Percentiles rank a stretch among this genome's conserved stretches.
Conservation (phyloP, 2,113 vertebrate species). For the Phyllostomus discolor region DNA sequence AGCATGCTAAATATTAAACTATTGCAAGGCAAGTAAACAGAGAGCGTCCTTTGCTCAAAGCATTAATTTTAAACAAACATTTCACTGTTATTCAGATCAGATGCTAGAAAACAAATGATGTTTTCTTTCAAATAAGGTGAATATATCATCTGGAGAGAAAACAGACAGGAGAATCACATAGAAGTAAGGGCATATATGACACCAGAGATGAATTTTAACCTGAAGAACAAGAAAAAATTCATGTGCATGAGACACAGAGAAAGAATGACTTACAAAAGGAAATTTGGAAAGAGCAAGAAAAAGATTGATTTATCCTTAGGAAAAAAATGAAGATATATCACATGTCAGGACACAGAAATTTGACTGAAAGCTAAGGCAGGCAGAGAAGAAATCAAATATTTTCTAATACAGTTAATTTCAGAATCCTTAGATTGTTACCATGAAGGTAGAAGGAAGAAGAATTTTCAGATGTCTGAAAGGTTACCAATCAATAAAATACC, state of each 20-base stretch:
- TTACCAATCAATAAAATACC: not conserved
- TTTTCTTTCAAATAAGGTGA: conserved; percentile 43
- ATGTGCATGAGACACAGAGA: not conserved
- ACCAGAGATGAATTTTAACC: conserved; percentile 27
- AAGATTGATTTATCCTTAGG: not conserved
- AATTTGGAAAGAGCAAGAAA: not conserved
- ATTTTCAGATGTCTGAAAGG: conserved; percentile 25
- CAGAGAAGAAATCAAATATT: not conserved
- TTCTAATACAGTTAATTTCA: not conserved
- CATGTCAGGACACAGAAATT: not conserved
- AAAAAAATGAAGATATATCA: not conserved
- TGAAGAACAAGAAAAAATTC: conserved; percentile 4
- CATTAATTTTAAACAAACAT: conserved; percentile 62
- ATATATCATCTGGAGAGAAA: conserved; percentile 40
- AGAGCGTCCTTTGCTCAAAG: conserved; percentile 45
- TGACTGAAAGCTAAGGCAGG: not conserved
- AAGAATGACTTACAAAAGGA: not conserved
- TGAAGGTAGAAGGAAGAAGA: not conserved
- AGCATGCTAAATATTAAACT: conserved; percentile 70
- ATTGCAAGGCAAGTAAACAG: conserved; percentile 49
- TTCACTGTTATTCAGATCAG: conserved; percentile 42
- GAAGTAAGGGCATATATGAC: conserved; percentile 7
- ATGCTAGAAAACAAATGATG: conserved; percentile 13
- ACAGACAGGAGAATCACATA: not conserved
- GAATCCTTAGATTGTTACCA: not conserved